Base-by-base conservation (phyloP, 1,140 invertebrate species). In the Reticulitermes speratus region DNA sequence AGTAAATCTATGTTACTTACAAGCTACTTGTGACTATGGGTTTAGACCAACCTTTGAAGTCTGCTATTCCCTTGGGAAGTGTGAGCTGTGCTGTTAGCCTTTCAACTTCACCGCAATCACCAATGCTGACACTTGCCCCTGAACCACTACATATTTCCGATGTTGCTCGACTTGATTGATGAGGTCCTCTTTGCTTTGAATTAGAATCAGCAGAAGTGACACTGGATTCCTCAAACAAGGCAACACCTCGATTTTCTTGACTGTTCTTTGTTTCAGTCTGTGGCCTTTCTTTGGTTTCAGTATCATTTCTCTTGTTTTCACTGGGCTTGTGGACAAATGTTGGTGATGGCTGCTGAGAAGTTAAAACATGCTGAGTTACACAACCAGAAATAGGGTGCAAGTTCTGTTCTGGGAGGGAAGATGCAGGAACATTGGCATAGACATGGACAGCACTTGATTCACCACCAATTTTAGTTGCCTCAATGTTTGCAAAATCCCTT, bases 401-500 rank as follows among this genome's bases (percentile, higher is more conserved):
- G 16, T 45, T 52, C 83, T 83, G 82, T 75, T 75, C 65, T 25
- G 65, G 65, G 7, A 30, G 7, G 65, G 65, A 75, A 30, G 85
- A 65, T 65, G 85, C 7, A 19, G 90, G 90, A 38, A 92, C 88
- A 87, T 92, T 92, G 25, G 90, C 90, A 87, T 92, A 92, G 87
- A 87, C 86, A 86, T 88, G 87, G 14, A 11, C 69, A 65, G 45
- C 81, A 83, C 89, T 90, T n/a, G 89, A 86, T 12, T 21, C 82
- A 85, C 69, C 81, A 84, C 89, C 89, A 32, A 89, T 91, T 87
- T 91, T 92, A 44, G 88, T 89, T 8, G 91, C 91, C 87, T 92
- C 91, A 84, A 93, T 92, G 75, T 89, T 90, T 0, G 90, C 91
- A 87, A 93, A 93, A 87, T 93, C 92, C 44, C 91, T 89, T 0